A percentile compares a stretch with the other conserved stretches of the same genome.
These are phyloP conservation scores for Ooceraea biroi DNA, from an alignment of 1,140 invertebrate genomes.

Conservation along the genomic window DNA sequence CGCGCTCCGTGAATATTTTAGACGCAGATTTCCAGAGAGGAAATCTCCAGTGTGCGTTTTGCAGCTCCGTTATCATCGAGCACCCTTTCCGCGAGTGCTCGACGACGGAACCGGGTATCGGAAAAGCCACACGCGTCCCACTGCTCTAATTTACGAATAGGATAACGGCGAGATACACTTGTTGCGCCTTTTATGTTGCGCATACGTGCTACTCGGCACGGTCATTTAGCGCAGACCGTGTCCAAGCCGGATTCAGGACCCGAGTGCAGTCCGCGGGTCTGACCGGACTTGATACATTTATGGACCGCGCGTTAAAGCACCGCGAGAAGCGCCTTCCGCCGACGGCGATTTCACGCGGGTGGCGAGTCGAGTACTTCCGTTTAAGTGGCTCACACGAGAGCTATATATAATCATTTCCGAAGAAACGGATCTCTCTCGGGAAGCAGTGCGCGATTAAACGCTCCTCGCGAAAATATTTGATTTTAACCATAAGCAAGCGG, in stretches of 20 bases:
- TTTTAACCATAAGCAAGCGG: too few species aligned
- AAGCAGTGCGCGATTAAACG: neutral
- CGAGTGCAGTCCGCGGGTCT: neutral
- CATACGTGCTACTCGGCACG: constrained; percentile 36
- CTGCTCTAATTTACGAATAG: constrained; percentile 58
- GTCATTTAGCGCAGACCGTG: constrained; percentile 36
- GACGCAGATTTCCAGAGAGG: constrained; percentile 31
- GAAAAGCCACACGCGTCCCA: constrained; percentile 13
- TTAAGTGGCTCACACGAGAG: too few species aligned
- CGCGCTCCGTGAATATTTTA: constrained; percentile 44
- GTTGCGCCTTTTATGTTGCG: constrained; percentile 64
- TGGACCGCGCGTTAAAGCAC: constrained; percentile 1
- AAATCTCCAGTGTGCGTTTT: constrained; percentile 47
- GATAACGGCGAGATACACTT: constrained; percentile 63
- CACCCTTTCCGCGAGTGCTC: constrained; percentile 48
- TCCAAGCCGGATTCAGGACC: neutral
- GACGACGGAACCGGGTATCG: constrained; percentile 17
- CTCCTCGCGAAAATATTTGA: too few species aligned
- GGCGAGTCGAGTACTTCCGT: too few species aligned
- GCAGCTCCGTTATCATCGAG: constrained; percentile 75
- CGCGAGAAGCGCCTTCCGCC: constrained; percentile 49
- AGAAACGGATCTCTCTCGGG: neutral
- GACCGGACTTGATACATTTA: constrained; percentile 17
- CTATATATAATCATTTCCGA: neutral
- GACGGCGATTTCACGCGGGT: too few species aligned